Conservation (phyloP, 2,113 vertebrate species). For the Excalfactoria chinensis region DNA sequence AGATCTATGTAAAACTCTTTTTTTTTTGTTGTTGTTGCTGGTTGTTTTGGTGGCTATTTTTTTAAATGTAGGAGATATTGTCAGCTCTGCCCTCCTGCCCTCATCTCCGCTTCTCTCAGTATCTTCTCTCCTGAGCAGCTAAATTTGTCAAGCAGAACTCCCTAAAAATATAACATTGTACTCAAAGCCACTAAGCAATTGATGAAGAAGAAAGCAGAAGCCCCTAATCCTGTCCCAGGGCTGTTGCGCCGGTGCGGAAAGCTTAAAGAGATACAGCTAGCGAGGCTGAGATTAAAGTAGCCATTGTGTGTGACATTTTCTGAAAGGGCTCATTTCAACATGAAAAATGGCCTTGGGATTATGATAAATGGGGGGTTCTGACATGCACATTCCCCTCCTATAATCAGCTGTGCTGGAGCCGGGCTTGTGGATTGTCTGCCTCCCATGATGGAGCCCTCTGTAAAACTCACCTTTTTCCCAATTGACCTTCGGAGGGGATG, state of each 20-base stretch:
- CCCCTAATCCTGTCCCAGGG: constrained; percentile 73
- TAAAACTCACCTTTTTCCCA: constrained; percentile 83
- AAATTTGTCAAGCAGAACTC: constrained; percentile 2
- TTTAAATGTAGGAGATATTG: not conserved
- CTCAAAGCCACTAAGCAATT: constrained; percentile 60
- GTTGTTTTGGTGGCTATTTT: not conserved
- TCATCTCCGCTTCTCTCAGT: not conserved
- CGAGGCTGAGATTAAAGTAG: constrained; percentile 81
- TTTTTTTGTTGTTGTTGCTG: not conserved
- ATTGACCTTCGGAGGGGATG: constrained; percentile 83
- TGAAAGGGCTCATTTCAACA: constrained; percentile 84
- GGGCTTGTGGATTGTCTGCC: constrained; percentile 51
- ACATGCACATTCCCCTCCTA: constrained; percentile 82
- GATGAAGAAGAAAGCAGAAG: constrained; percentile 65
- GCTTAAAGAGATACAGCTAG: constrained; percentile 68
- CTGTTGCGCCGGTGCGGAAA: constrained; percentile 16
- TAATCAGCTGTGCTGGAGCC: constrained; percentile 49
- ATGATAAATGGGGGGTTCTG: constrained; percentile 87
- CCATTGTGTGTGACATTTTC: constrained; percentile 82
- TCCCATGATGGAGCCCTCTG: constrained; percentile 70
- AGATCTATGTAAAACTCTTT: not conserved
- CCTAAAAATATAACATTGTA: constrained; percentile 40
- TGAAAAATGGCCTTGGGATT: constrained; percentile 84
- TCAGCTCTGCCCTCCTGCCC: not conserved
- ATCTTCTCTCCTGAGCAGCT: not conserved